phyloP scores from a whole-genome alignment of 2,888 invertebrate species.

The Atrina japonica region DNA sequence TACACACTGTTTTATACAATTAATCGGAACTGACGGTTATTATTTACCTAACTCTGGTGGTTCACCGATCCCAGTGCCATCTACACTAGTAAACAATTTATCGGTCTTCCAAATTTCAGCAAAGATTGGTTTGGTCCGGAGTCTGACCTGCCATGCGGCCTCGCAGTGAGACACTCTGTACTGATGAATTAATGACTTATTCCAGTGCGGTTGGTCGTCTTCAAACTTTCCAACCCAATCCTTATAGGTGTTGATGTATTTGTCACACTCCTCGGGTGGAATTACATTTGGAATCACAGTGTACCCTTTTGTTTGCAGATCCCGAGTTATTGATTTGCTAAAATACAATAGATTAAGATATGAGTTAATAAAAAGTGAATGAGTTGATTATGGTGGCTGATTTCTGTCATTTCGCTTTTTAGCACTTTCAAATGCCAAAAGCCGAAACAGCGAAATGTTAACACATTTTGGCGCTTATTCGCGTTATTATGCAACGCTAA shows the following conservation, averaged over 20 bases:
- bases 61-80: constrained; percentile 65
- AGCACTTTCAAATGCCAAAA: too few relatives aligned
- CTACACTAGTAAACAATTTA: constrained; percentile 67
- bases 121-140: constrained; percentile 59
- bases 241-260: constrained; percentile 43
- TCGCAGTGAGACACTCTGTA: constrained; percentile 49
- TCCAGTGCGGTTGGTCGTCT: constrained; percentile 23
- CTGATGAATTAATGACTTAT: constrained; percentile 33
- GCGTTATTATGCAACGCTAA: too few relatives aligned
- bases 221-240: constrained; percentile 51
- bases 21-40: too few relatives aligned
- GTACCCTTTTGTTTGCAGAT: constrained; percentile 54
- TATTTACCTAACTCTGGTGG: constrained; percentile 60
- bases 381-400: too few relatives aligned
- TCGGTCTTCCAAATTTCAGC: constrained; percentile 65
- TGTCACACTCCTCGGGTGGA: constrained; percentile 46
- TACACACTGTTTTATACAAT: too few relatives aligned
- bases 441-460: too few relatives aligned
- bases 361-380: too few relatives aligned
- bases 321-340: constrained; percentile 4
- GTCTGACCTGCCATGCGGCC: constrained; percentile 57
- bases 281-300: constrained; percentile 49
- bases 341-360: too few relatives aligned
- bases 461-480: too few relatives aligned
- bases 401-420: too few relatives aligned